Evolutionary conservation across 2,888 invertebrate species (phyloP).

Genomic region (Cephus rjabovi): DNA sequence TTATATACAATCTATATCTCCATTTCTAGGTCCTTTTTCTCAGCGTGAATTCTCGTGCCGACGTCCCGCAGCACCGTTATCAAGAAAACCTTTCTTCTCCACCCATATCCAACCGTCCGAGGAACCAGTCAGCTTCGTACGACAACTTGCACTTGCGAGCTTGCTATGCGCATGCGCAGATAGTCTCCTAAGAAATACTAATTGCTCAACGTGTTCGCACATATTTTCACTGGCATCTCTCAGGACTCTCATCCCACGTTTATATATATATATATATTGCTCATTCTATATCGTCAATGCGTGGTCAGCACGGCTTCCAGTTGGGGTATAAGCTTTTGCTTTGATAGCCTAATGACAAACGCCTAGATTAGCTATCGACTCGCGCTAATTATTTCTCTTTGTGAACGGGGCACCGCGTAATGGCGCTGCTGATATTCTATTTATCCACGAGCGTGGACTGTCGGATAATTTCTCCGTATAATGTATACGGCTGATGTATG

Average conservation of each 20-base stretch:
- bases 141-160: constrained; percentile 11
- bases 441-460: constrained; percentile 25
- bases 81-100: background rate
- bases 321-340: constrained; percentile 42
- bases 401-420: constrained; percentile 50
- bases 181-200: constrained; percentile 53
- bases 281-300: background rate
- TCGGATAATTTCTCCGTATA: background rate
- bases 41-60: constrained; percentile 12
- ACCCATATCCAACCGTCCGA: constrained; percentile 11
- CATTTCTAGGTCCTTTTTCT: constrained; percentile 18
- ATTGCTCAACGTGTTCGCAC: constrained; percentile 53
- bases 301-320: background rate
- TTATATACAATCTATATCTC: background rate
- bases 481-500: background rate
- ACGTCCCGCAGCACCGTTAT: background rate
- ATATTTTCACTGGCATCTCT: constrained; percentile 39
- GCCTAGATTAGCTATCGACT: constrained; percentile 61
- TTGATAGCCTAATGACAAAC: constrained; percentile 66
- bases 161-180: constrained; percentile 32
- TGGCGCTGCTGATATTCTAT: constrained; percentile 42
- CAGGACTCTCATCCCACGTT: background rate
- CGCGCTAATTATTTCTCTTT: constrained; percentile 64
- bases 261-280: background rate
- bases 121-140: constrained; percentile 11